phyloP scores from a whole-genome alignment of 2,797 vertebrate species.

The Microchirus variegatus region DNA sequence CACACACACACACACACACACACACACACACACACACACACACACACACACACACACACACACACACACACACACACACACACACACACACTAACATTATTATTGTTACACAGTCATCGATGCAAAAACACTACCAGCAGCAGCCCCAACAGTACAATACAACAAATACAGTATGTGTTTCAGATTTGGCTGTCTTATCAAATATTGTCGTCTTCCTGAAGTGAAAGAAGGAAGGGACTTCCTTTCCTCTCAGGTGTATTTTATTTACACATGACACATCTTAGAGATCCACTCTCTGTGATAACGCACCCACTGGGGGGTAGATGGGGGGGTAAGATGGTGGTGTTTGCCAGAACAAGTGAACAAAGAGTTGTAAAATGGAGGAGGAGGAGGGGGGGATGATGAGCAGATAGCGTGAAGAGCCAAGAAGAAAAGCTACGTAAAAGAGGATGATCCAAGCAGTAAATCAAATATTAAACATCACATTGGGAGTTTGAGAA shows the following conservation, averaged over 20 bases:
- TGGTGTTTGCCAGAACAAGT: constrained; percentile 24
- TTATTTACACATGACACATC: constrained; percentile 40
- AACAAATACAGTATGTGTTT: constrained; percentile 1
- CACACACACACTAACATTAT: not conserved
- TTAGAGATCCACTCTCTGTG: constrained; percentile 46
- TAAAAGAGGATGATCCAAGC: not conserved
- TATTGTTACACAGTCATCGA: not conserved
- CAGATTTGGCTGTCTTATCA: constrained; percentile 18
- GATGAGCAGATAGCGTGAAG: constrained; percentile 9
- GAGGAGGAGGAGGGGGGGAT: constrained; percentile 6
- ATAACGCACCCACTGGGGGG: constrained; percentile 17
- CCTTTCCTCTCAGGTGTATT: constrained; percentile 19
- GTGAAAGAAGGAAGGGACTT: constrained; percentile 18
- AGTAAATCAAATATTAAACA: not conserved
- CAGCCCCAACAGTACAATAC: not conserved
- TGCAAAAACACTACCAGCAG: not conserved
- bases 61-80: constrained; percentile 3
- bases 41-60: not conserved
- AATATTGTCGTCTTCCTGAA: constrained; percentile 20
- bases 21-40: constrained; percentile 3
- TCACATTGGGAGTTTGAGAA: no score
- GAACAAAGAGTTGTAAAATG: constrained; percentile 10
- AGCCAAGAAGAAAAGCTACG: not conserved
- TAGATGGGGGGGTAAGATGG: constrained; percentile 16
- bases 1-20: not conserved